Evolutionary conservation across 2,797 vertebrate species (phyloP).

Genomic region (Cyprinella venusta): DNA sequence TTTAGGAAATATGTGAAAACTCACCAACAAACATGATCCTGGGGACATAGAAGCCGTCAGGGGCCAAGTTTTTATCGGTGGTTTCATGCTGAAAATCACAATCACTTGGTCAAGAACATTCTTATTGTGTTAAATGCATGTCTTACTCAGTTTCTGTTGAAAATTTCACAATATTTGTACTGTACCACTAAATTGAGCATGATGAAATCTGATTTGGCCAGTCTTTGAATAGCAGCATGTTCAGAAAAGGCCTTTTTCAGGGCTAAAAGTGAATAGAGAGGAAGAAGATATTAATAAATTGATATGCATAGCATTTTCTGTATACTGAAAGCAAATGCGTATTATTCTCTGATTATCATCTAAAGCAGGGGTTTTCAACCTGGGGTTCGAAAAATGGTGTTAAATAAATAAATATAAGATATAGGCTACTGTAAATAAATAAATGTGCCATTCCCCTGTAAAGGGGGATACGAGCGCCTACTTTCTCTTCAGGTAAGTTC

Average conservation of each 20-base stretch:
- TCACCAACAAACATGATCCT: constrained; percentile 90
- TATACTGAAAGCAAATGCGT: not conserved
- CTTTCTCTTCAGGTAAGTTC: no score
- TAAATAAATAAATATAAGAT: not conserved
- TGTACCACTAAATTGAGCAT: constrained; percentile 77
- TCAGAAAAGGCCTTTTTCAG: constrained; percentile 73
- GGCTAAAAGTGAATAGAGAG: constrained; percentile 59
- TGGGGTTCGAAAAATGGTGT: not conserved
- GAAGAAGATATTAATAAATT: not conserved
- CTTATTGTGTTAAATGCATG: not conserved
- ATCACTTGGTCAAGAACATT: not conserved
- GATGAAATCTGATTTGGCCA: constrained; percentile 77
- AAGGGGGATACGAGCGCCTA: no score
- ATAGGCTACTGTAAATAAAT: not conserved
- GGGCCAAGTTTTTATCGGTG: constrained; percentile 81
- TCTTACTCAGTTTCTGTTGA: not conserved
- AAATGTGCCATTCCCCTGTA: no score
- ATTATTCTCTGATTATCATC: not conserved
- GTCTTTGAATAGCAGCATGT: constrained; percentile 69
- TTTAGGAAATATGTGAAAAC: not conserved
- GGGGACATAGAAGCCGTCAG: constrained; percentile 88
- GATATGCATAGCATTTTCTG: not conserved
- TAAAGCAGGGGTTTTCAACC: not conserved
- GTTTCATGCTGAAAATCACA: constrained; percentile 80
- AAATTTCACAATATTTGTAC: constrained; percentile 18